Conservation (phyloP, 2,888 invertebrate species). For the Amphipyra berbera region DNA sequence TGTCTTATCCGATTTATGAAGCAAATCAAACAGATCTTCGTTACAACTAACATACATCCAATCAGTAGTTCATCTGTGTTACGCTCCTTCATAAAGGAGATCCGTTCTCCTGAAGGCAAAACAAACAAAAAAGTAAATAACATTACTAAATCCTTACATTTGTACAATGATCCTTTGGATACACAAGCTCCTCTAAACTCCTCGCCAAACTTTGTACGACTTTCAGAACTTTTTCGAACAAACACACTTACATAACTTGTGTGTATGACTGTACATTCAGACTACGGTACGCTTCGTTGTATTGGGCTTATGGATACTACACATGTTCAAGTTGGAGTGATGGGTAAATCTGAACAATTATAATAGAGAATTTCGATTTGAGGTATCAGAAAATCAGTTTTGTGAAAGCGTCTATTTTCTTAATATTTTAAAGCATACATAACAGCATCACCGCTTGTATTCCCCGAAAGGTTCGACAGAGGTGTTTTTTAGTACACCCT, state of each 20-base stretch:
- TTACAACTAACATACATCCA: too few relatives aligned
- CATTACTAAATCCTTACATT: slow-evolving; percentile 31
- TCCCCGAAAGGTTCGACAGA: too few relatives aligned
- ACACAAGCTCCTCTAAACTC: slow-evolving; percentile 33
- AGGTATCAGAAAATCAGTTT: too few relatives aligned
- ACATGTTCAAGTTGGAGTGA: background rate
- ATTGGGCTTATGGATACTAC: slow-evolving; percentile 6
- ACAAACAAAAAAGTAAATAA: slow-evolving; percentile 41
- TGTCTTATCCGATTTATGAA: too few relatives aligned
- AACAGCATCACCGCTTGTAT: too few relatives aligned
- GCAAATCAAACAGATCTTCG: too few relatives aligned
- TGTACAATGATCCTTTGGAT: slow-evolving; percentile 37
- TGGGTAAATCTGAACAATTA: background rate
- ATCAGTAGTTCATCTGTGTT: too few relatives aligned
- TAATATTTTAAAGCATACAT: too few relatives aligned
- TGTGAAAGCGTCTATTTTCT: background rate
- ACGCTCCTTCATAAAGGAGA: background rate
- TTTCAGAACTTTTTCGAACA: slow-evolving; percentile 43
- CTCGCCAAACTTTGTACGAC: slow-evolving; percentile 33
- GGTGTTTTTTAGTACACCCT: too few relatives aligned
- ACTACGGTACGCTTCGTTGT: background rate
- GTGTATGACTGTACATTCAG: slow-evolving; percentile 37
- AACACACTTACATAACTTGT: slow-evolving; percentile 41
- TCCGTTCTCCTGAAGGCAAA: background rate
- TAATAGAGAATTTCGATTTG: too few relatives aligned